Evolutionary conservation across 2,797 vertebrate genomes (phyloP).

Genomic region (Parauchenoglanis ngamensis): DNA sequence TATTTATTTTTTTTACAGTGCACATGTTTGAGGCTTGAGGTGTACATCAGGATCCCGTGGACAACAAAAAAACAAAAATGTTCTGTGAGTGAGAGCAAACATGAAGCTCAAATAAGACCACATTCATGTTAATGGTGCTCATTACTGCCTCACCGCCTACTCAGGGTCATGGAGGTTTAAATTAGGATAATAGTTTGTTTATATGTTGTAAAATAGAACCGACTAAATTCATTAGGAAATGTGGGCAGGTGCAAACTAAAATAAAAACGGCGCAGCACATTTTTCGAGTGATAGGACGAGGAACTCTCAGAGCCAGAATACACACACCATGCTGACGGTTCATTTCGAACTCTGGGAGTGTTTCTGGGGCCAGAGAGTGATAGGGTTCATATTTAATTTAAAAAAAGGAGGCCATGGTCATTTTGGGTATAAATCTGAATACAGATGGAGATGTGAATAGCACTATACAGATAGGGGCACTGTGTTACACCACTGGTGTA

Average conservation of each 20-base stretch:
- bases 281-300: neutral
- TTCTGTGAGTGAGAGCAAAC: neutral
- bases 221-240: neutral
- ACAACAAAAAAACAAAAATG: neutral
- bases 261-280: neutral
- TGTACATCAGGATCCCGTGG: neutral
- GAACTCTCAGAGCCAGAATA: neutral
- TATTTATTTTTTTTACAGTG: neutral
- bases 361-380: neutral
- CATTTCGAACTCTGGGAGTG: neutral
- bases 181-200: neutral
- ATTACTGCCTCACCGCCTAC: neutral
- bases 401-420: neutral
- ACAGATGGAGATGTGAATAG: neutral
- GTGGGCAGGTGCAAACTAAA: neutral
- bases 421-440: neutral
- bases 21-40: neutral
- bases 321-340: neutral
- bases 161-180: neutral
- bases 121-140: neutral
- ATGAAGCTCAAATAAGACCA: neutral
- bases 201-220: neutral
- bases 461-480: neutral
- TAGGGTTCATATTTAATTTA: neutral
- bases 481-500: neutral